A percentile compares a stretch with the other conserved stretches of the same genome.
Evolutionary conservation across 2,888 invertebrate species (phyloP).

Genomic region (Heteromurus nitidus): DNA sequence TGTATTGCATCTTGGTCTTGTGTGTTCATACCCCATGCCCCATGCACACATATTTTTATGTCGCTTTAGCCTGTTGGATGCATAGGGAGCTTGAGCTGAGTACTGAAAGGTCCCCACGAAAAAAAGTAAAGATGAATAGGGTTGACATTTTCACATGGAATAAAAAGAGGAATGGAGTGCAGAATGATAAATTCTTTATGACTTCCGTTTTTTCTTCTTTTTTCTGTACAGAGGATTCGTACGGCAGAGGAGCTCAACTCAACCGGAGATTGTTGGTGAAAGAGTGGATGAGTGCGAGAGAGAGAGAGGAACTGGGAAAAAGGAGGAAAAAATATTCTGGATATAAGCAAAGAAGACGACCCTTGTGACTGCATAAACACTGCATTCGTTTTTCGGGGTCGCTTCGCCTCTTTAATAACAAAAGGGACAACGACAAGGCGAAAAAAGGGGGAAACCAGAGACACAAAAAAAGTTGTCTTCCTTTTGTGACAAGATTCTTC

Average conservation of each 20-base stretch:
- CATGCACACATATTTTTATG: conserved; percentile 37
- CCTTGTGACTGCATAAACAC: not conserved
- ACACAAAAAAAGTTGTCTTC: not conserved
- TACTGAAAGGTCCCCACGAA: not conserved
- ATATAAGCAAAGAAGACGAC: conserved; percentile 17
- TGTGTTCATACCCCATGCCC: no score
- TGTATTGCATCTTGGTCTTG: conserved; percentile 2
- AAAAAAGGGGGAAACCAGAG: conserved; percentile 26
- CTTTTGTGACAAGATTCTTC: not conserved
- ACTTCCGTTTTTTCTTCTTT: conserved; percentile 72
- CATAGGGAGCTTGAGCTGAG: not conserved
- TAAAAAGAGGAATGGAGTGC: conserved; percentile 47
- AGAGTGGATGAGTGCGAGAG: not conserved
- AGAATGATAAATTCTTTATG: conserved; percentile 73
- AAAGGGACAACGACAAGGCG: not conserved
- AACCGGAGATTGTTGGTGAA: conserved; percentile 2
- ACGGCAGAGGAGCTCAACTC: not conserved
- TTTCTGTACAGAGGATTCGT: conserved; percentile 60
- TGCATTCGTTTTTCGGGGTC: not conserved
- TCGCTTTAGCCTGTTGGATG: conserved; percentile 51
- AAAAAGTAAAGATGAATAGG: conserved; percentile 56
- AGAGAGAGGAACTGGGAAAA: not conserved
- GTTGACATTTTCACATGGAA: conserved; percentile 60
- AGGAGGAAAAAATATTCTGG: not conserved
- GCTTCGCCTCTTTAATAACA: not conserved